Percentiles rank a stretch among this genome's conserved stretches.
Conservation (phyloP, 2,113 vertebrate genomes). For the Muscicapa adusta region DNA sequence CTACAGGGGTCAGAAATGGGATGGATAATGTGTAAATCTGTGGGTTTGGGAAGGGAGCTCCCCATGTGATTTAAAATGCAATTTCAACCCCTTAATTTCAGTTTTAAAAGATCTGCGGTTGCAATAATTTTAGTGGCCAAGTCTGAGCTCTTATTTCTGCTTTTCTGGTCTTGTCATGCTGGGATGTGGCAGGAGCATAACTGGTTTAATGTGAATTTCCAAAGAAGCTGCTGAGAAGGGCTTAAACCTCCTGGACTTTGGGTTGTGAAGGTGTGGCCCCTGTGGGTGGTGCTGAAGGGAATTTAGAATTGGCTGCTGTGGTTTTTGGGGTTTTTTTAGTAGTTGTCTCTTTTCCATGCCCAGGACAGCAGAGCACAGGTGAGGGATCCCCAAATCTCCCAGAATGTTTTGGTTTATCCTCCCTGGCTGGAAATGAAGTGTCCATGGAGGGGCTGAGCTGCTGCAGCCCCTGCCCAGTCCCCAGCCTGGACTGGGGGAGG, state of each 20-base stretch:
- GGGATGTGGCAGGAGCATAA: fast-evolving
- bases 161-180: no score
- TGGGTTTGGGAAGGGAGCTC: fast-evolving
- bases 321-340: no score
- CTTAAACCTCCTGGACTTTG: neutral
- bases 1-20: fast-evolving
- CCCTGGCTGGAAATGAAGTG: no score
- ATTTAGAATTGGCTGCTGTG: fast-evolving
- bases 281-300: no score
- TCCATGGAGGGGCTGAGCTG: no score
- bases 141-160: fast-evolving
- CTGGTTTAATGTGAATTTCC: fast-evolving
- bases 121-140: fast-evolving
- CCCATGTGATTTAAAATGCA: neutral
- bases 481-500: neutral
- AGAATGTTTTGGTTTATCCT: no score
- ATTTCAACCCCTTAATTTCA: neutral
- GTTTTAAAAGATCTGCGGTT: neutral
- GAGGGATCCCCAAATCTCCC: no score
- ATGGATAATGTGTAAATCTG: fast-evolving
- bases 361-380: no score
- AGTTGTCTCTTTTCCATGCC: no score
- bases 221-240: neutral
- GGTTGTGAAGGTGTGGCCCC: no score
- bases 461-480: fast-evolving